Conservation (phyloP, 2,797 vertebrate genomes). For the Fistularia tabacaria region DNA sequence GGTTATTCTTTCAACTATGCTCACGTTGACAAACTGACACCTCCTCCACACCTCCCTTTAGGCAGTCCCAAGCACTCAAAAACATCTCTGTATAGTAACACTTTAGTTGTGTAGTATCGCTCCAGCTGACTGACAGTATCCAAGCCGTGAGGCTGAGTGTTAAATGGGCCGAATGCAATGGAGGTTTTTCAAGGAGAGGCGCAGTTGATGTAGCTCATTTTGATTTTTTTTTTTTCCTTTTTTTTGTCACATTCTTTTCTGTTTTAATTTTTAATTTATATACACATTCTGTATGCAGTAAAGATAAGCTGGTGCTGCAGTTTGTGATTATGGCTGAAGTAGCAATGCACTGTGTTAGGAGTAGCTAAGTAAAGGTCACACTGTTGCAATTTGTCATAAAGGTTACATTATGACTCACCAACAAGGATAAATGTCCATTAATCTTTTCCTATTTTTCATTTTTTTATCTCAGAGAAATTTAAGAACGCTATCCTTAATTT, state of each 20-base stretch:
- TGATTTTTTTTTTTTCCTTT: slow-evolving; percentile 26
- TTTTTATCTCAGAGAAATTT: no score
- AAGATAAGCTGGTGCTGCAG: background rate
- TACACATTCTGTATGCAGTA: slow-evolving; percentile 2
- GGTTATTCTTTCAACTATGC: slow-evolving; percentile 26
- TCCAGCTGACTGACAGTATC: slow-evolving; percentile 59
- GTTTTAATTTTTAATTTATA: slow-evolving; percentile 10
- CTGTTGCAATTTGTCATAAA: no score
- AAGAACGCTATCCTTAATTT: no score
- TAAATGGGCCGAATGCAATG: slow-evolving; percentile 42
- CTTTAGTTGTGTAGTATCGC: slow-evolving; percentile 52
- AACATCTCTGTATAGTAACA: slow-evolving; percentile 56
- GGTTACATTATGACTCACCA: background rate
- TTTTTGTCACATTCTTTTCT: slow-evolving; percentile 5
- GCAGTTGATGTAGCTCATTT: slow-evolving; percentile 3
- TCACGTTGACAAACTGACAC: slow-evolving; percentile 50
- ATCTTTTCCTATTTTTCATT: background rate
- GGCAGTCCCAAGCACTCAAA: slow-evolving; percentile 37
- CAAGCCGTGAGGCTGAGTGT: slow-evolving; percentile 39
- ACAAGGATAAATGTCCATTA: background rate
- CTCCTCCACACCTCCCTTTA: slow-evolving; percentile 36
- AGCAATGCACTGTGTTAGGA: no score
- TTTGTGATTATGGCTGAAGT: no score
- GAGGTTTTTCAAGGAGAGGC: slow-evolving; percentile 26
- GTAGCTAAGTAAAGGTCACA: no score